These are phyloP conservation scores for Orthonychiurus folsomi DNA, from an alignment of 2,888 invertebrate species.

Conservation along the genomic window DNA sequence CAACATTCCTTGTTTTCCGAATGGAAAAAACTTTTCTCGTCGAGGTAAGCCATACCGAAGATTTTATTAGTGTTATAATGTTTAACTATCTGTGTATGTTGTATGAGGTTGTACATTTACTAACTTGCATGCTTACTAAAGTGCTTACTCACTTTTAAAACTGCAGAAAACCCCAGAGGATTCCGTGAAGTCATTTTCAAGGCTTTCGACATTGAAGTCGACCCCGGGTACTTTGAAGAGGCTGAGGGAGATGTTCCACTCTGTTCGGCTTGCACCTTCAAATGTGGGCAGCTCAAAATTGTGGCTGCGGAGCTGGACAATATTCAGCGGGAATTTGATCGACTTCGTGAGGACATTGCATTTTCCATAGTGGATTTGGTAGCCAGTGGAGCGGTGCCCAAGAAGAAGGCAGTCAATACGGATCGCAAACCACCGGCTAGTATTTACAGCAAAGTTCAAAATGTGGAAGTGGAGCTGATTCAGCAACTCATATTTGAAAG, in stretches of 20 bases:
- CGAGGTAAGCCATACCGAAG: too few relatives aligned
- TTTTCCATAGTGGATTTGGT: slow-evolving; percentile 33
- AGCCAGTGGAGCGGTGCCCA: background rate
- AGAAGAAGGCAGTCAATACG: background rate
- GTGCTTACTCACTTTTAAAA: too few relatives aligned
- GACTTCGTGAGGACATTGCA: slow-evolving; percentile 27
- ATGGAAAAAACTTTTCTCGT: background rate
- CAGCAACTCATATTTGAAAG: slow-evolving; percentile 34
- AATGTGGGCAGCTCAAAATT: slow-evolving; percentile 26
- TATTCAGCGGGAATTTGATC: slow-evolving; percentile 25
- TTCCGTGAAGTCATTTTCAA: slow-evolving; percentile 15
- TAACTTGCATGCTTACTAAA: too few relatives aligned
- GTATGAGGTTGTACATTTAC: too few relatives aligned
- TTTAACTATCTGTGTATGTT: too few relatives aligned
- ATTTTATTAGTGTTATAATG: too few relatives aligned
- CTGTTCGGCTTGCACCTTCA: slow-evolving; percentile 24
- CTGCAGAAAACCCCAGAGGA: slow-evolving; percentile 10
- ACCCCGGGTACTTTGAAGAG: slow-evolving; percentile 10
- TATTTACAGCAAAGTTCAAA: slow-evolving; percentile 7
- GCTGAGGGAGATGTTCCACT: slow-evolving; percentile 14
- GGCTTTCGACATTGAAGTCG: slow-evolving; percentile 20
- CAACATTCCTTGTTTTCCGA: background rate
- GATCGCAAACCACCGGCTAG: background rate
- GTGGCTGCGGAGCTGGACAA: slow-evolving; percentile 22
- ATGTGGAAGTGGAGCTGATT: slow-evolving; percentile 21